Base-by-base conservation (phyloP, 2,888 invertebrate genomes). In the Drosophila pegasa region DNA sequence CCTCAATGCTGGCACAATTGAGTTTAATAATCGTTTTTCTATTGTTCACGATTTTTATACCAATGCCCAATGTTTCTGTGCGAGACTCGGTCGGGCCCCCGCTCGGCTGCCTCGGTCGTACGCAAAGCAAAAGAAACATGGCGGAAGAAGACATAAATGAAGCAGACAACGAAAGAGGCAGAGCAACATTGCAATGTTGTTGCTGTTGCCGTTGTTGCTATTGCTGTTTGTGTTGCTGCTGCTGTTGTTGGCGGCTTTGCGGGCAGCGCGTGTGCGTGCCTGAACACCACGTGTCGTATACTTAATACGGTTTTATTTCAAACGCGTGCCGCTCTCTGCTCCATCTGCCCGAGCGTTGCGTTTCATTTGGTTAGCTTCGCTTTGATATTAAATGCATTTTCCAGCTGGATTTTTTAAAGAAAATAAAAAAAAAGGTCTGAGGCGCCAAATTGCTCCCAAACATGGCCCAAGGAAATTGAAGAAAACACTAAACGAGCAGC, bases 31-130 rank as follows among this genome's bases (percentile, higher is more conserved):
- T 91, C 86, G 91, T 90, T 91, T 91, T 90, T 90, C 91, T 90
- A 91, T 91, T 91, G 91, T 90, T 83, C 88, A 90, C 91, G 91
- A 90, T 92, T 92, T 92, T 92, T 92, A 92, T 92, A 92, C 92
- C 90, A n/a, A n/a, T 54, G 43, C 73, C 78, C 75, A 79, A 83
- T 86, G 80, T 88, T 86, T 84, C 68, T 71, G 5, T 38, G 45
- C 18, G 37, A 38, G 52, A 38, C 18, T 18, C 56, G 45, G 37
- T 63, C 48, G 48, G 60, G 51, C n/a, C 41, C 59, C 52, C 55
- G 48, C 52, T 63, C 78, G 72, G 60, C 59, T 61, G 9, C 37
- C 47, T 51, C n/a, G 52, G 47, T 56, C 64, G 76, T 48, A 57
- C 74, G 75, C 72, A 69, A 65, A 54, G 56, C 54, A 43, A 33